Percentiles rank a stretch among this genome's conserved stretches.
Conservation (phyloP, 2,113 vertebrate genomes). For the Megaptera novaeangliae region DNA sequence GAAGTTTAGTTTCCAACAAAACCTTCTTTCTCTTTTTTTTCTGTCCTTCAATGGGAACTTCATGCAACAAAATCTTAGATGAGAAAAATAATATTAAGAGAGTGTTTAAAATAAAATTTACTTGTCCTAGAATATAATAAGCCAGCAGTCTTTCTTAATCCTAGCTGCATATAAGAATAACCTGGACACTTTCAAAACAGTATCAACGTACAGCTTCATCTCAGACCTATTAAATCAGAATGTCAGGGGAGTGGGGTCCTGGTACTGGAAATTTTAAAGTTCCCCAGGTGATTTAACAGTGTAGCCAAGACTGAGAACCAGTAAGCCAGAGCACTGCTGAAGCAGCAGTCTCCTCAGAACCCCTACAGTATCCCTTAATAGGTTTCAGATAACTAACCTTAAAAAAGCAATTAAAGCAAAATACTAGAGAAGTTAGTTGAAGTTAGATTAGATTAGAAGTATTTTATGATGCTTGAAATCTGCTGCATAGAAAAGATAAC, state of each 20-base stretch:
- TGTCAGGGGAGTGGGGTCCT: not conserved
- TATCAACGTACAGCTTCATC: not conserved
- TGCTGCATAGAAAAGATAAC: not conserved
- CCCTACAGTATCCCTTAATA: not conserved
- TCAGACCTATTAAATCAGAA: not conserved
- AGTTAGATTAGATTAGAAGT: not conserved
- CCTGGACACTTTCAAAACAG: not conserved
- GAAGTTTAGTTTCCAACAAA: constrained; percentile 92
- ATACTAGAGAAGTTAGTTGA: not conserved
- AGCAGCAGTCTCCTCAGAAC: not conserved
- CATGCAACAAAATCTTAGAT: constrained; percentile 93
- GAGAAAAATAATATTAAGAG: constrained; percentile 42
- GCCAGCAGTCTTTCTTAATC: not conserved
- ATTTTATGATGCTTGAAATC: not conserved
- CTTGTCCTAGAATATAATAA: not conserved
- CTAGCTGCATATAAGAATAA: not conserved
- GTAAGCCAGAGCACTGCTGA: not conserved
- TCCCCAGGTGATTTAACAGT: not conserved
- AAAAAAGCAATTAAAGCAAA: constrained; percentile 22
- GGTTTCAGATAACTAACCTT: not conserved
- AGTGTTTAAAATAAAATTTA: constrained; percentile 33
- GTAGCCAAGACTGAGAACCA: not conserved
- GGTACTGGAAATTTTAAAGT: not conserved
- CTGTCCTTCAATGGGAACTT: constrained; percentile 96
- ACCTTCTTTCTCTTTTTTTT: constrained; percentile 97